These are phyloP conservation scores for Rhingia rostrata DNA, from an alignment of 2,888 invertebrate species.

Conservation along the genomic window DNA sequence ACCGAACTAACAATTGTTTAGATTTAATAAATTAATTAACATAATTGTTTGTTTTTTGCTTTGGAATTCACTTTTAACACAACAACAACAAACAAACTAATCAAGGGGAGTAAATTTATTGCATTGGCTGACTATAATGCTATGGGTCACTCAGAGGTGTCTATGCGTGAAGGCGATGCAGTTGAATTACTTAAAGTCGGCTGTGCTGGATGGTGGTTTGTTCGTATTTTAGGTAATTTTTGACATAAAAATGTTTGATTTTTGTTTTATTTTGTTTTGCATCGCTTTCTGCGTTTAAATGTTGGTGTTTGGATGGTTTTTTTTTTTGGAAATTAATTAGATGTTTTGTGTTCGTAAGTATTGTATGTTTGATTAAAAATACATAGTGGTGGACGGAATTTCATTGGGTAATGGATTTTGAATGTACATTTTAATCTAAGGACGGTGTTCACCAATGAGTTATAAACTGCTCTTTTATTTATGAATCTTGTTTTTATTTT, in stretches of 20 bases:
- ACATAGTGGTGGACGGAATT: slow-evolving; percentile 4
- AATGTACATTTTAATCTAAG: not conserved
- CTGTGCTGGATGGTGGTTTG: slow-evolving; percentile 98
- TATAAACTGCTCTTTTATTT: too few species aligned
- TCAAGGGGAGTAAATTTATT: slow-evolving; percentile 91
- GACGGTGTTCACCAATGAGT: too few species aligned
- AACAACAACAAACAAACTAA: slow-evolving; percentile 47
- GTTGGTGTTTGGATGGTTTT: not conserved
- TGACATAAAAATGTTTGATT: slow-evolving; percentile 14
- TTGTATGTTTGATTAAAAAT: not conserved
- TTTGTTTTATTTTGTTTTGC: slow-evolving; percentile 10
- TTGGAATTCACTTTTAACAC: slow-evolving; percentile 58
- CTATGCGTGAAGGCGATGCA: slow-evolving; percentile 94
- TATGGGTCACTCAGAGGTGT: slow-evolving; percentile 94
- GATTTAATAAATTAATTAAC: slow-evolving; percentile 21
- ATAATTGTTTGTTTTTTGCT: slow-evolving; percentile 44
- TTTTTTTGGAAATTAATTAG: slow-evolving; percentile 3
- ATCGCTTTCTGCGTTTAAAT: slow-evolving; percentile 7
- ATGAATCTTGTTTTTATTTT: too few species aligned
- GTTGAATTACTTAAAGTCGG: slow-evolving; percentile 95
- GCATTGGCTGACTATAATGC: slow-evolving; percentile 97
- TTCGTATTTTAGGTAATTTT: slow-evolving; percentile 89
- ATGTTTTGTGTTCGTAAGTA: not conserved
- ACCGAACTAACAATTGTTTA: slow-evolving; percentile 21
- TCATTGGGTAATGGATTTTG: not conserved